Conservation (phyloP, 2,797 vertebrate species). For the Centroberyx gerrardi region DNA sequence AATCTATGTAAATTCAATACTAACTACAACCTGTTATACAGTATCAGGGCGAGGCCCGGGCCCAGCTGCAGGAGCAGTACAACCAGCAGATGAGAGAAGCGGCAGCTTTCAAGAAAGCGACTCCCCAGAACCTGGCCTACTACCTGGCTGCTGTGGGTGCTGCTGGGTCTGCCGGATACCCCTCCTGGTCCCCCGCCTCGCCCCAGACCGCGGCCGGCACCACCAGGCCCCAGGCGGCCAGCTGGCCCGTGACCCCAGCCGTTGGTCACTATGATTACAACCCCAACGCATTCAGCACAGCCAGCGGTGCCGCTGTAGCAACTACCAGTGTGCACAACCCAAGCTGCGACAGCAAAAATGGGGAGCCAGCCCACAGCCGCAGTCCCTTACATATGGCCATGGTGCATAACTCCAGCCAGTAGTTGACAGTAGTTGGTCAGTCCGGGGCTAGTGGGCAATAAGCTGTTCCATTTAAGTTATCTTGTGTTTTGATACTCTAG, state of each 20-base stretch:
- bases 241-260: conserved; percentile 70
- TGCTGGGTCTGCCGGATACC: conserved; percentile 55
- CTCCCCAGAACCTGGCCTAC: conserved; percentile 72
- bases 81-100: conserved; percentile 73
- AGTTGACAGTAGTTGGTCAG: conserved; percentile 56
- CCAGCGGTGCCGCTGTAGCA: neutral
- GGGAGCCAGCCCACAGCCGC: conserved; percentile 1
- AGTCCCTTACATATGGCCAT: conserved; percentile 37
- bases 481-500: no score
- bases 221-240: conserved; percentile 38
- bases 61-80: conserved; percentile 70
- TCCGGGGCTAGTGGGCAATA: neutral
- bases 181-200: conserved; percentile 52
- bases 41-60: conserved; percentile 71
- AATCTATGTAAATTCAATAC: neutral
- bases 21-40: conserved; percentile 13
- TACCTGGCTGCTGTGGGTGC: conserved; percentile 67
- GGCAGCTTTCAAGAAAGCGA: conserved; percentile 55
- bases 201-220: conserved; percentile 39
- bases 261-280: conserved; percentile 73
- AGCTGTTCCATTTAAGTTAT: conserved; percentile 13
- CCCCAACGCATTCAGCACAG: conserved; percentile 50
- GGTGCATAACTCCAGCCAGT: conserved; percentile 45
- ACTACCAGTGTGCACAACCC: neutral
- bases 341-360: conserved; percentile 47